Conservation (phyloP, 2,797 vertebrate species). For the Rhabdomys pumilio region DNA sequence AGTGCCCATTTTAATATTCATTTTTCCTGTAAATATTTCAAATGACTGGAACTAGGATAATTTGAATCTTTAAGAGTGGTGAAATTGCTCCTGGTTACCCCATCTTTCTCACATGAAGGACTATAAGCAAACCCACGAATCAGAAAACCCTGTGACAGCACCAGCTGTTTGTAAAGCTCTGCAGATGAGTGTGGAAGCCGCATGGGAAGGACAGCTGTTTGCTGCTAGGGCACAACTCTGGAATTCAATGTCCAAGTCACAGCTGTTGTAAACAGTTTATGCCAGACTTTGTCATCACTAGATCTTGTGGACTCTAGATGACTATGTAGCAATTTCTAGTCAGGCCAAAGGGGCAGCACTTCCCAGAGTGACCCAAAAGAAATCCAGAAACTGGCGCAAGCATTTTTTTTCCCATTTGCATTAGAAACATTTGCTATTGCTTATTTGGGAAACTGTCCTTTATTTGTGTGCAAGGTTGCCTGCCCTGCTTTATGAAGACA, state of each 20-base stretch:
- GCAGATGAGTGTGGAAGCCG: background rate
- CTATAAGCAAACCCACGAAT: background rate
- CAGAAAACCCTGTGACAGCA: background rate
- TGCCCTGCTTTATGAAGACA: background rate
- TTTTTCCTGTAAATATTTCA: background rate
- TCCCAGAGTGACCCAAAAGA: background rate
- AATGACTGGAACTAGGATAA: background rate
- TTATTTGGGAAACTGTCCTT: background rate
- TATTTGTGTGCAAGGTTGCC: background rate
- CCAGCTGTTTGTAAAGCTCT: background rate
- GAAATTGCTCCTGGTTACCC: background rate
- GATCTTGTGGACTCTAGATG: background rate
- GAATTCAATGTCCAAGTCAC: background rate
- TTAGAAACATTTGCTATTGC: background rate
- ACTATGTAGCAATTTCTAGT: background rate
- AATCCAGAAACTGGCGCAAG: background rate
- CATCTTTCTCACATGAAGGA: background rate
- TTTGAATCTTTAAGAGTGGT: background rate
- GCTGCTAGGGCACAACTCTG: too few relatives aligned
- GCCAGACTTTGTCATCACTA: background rate
- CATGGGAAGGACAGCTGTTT: background rate
- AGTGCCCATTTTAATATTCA: background rate
- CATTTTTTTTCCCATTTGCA: background rate
- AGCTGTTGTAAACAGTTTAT: background rate
- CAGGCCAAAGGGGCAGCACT: background rate